These are phyloP conservation scores for Pseudocheirus occidentalis DNA, from an alignment of 2,797 vertebrate species.

Conservation along the genomic window DNA sequence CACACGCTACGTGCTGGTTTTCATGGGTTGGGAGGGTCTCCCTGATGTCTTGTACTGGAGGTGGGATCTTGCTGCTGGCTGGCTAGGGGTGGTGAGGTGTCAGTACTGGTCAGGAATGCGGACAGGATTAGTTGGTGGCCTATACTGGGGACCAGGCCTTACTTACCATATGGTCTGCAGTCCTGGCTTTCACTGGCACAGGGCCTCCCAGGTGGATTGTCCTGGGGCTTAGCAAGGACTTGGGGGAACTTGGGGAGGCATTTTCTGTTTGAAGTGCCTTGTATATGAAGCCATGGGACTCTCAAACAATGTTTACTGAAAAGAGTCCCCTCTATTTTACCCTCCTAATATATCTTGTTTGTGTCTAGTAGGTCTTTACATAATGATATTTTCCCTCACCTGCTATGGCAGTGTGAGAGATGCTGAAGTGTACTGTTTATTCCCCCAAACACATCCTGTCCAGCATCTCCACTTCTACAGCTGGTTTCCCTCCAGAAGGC, in stretches of 20 bases:
- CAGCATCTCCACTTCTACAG: conserved; percentile 72
- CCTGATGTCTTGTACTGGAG: background rate
- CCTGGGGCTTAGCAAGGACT: background rate
- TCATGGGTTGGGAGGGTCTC: background rate
- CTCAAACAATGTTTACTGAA: background rate
- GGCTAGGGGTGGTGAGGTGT: background rate
- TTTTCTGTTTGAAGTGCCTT: background rate
- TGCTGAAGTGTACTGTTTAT: background rate
- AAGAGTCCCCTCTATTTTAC: background rate
- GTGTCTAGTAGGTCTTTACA: background rate
- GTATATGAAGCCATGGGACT: background rate
- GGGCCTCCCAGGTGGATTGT: background rate
- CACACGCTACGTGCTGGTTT: background rate
- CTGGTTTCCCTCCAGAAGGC: conserved; percentile 88
- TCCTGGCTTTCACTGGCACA: background rate
- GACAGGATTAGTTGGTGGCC: background rate
- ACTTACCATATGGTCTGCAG: background rate
- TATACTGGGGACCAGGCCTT: background rate
- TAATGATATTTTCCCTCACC: background rate
- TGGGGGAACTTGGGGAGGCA: background rate
- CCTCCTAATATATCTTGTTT: background rate
- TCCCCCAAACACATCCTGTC: background rate
- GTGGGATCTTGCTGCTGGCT: background rate
- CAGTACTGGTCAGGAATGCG: background rate
- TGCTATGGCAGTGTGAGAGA: background rate